Evolutionary conservation across 2,797 vertebrate genomes (phyloP).

Genomic region (Sebastes diploproa): DNA sequence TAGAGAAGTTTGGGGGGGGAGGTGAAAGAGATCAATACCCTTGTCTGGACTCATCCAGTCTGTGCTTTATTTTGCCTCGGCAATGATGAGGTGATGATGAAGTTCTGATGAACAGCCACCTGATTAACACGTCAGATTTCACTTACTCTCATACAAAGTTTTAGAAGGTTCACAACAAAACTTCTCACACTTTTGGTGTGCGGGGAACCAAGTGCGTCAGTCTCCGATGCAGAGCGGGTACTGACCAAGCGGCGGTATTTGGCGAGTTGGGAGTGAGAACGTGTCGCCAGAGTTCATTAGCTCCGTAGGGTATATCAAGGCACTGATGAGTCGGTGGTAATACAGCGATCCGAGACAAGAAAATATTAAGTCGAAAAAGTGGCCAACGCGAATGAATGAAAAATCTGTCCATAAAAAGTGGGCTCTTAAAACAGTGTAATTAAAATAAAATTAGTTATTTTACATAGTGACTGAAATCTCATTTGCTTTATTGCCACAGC

Average conservation of each 20-base stretch:
- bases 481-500: neutral
- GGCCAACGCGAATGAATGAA: neutral
- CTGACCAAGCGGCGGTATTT: too few relatives aligned
- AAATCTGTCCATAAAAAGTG: neutral
- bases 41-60: neutral
- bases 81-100: neutral
- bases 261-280: too few relatives aligned
- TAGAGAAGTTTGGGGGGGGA: neutral
- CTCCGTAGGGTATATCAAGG: neutral
- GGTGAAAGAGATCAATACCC: conserved; percentile 3
- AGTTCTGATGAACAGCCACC: neutral
- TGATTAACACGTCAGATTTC: neutral
- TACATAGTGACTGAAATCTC: neutral
- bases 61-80: neutral
- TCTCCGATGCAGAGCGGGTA: too few relatives aligned
- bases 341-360: neutral
- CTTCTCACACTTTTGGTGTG: neutral
- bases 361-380: neutral
- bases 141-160: neutral
- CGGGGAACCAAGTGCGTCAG: too few relatives aligned
- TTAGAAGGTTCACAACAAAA: neutral
- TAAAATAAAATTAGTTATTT: neutral
- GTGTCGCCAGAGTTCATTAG: neutral
- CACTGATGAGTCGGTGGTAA: neutral
- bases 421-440: neutral